Conservation (phyloP, 2,113 vertebrate species). For the Uria aalge region DNA sequence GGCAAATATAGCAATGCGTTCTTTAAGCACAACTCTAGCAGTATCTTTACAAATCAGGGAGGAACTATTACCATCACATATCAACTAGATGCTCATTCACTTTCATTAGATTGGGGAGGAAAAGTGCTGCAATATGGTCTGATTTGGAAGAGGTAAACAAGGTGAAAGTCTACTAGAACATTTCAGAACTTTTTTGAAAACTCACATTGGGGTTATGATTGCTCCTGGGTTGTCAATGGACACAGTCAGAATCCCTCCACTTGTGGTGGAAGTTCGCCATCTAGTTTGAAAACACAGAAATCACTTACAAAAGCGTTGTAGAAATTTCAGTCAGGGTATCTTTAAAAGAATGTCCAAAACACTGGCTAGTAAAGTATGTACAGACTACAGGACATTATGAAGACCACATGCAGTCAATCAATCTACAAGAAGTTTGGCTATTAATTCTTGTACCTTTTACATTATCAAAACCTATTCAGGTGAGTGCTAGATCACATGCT, state of each 20-base stretch:
- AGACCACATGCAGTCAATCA: background rate
- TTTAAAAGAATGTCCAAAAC: background rate
- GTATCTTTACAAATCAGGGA: background rate
- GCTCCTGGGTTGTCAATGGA: conserved; percentile 96
- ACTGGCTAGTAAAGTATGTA: background rate
- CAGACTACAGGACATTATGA: accelerated
- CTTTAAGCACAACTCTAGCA: background rate
- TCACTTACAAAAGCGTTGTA: background rate
- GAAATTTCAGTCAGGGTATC: background rate
- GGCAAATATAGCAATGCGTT: background rate
- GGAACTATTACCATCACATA: background rate
- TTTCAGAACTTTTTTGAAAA: background rate
- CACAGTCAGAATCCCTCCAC: conserved; percentile 88
- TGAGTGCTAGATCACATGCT: background rate
- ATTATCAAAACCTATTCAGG: background rate
- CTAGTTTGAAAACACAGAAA: conserved; percentile 72
- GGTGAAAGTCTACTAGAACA: background rate
- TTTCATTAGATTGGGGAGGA: background rate
- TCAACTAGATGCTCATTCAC: background rate
- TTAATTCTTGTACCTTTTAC: background rate
- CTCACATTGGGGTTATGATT: conserved; percentile 86
- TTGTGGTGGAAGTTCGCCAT: conserved; percentile 86
- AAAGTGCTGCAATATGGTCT: background rate
- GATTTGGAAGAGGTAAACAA: background rate
- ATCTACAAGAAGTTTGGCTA: background rate